Conservation (phyloP, 2,888 invertebrate genomes). For the Aromia moschata region DNA sequence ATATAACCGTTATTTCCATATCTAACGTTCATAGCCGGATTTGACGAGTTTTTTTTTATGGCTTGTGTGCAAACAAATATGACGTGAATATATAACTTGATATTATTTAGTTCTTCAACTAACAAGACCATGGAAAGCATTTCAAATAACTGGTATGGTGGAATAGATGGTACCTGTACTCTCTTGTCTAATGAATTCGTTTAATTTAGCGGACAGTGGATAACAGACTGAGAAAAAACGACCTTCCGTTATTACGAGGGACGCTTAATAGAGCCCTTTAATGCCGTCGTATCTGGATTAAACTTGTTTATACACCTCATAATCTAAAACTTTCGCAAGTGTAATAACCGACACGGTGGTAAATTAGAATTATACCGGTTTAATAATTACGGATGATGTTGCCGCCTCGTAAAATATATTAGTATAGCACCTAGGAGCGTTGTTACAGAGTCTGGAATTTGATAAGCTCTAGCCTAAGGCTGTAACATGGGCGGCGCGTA, state of each 20-base stretch:
- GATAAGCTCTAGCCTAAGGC: conserved; percentile 27
- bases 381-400: conserved; percentile 54
- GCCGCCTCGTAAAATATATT: conserved; percentile 53
- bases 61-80: no score
- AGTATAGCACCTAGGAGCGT: conserved; percentile 52
- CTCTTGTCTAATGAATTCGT: no score
- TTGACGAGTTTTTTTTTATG: no score
- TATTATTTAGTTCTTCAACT: no score
- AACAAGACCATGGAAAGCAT: no score
- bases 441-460: conserved; percentile 42
- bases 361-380: conserved; percentile 52
- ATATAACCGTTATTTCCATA: no score
- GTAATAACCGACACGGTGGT: conserved; percentile 47
- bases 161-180: no score
- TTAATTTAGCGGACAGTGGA: no score
- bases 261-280: conserved; percentile 8
- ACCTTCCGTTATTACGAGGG: neutral
- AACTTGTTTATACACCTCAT: conserved; percentile 46
- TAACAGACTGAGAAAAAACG: neutral
- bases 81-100: no score
- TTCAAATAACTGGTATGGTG: no score
- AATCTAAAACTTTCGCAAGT: conserved; percentile 48
- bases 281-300: conserved; percentile 34
- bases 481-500: neutral
- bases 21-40: no score